Percentiles rank a stretch among this genome's conserved stretches.
These are phyloP conservation scores for Poicephalus gulielmi DNA, from an alignment of 2,113 vertebrate genomes.

Conservation along the genomic window DNA sequence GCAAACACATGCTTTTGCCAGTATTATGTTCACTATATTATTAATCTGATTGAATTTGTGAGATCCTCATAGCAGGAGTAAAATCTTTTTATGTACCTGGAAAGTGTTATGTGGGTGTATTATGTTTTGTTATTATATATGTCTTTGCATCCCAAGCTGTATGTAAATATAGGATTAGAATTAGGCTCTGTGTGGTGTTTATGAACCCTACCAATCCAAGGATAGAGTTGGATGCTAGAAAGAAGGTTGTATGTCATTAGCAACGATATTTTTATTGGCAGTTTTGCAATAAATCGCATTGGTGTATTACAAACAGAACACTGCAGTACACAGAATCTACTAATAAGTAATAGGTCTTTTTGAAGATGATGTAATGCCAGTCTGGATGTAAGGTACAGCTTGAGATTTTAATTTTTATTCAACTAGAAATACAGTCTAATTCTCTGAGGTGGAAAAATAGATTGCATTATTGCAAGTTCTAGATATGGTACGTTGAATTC, in stretches of 20 bases:
- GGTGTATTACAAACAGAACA: conserved; percentile 2
- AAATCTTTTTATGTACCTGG: background rate
- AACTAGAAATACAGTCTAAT: background rate
- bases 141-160: background rate
- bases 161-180: background rate
- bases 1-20: conserved; percentile 43
- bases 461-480: background rate
- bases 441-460: background rate
- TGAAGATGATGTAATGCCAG: conserved; percentile 15
- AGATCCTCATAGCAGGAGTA: background rate
- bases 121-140: background rate
- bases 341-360: conserved; percentile 7
- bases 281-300: background rate
- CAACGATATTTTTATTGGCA: background rate
- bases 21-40: conserved; percentile 3
- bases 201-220: background rate
- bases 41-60: conserved; percentile 50
- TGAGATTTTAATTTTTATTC: background rate
- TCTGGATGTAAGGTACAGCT: background rate
- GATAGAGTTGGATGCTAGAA: background rate
- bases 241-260: background rate
- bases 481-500: conserved; percentile 28
- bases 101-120: background rate
- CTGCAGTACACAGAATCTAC: background rate
- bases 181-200: background rate